These are phyloP conservation scores for Tenthredo mesomela DNA, from an alignment of 2,888 invertebrate species.

Conservation along the genomic window DNA sequence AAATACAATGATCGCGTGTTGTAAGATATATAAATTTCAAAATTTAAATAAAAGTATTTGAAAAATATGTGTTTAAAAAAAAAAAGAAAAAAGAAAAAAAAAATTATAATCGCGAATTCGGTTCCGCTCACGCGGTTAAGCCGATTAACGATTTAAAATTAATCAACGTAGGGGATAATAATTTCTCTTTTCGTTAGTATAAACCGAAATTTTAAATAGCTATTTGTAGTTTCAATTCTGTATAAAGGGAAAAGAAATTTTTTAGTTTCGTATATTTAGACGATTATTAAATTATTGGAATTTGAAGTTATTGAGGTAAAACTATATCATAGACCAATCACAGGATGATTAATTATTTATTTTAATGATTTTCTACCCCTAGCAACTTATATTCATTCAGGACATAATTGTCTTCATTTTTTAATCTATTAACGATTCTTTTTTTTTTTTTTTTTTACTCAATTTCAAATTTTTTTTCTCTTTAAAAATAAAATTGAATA, in stretches of 20 bases:
- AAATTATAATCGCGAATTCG: not conserved
- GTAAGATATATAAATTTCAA: slow-evolving; percentile 52
- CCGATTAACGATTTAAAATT: not conserved
- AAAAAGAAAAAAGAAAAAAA: not conserved
- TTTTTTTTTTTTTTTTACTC: no score
- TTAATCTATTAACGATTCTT: not conserved
- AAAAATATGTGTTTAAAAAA: not conserved
- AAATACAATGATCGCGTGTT: not conserved
- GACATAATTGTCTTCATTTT: not conserved
- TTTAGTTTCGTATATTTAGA: not conserved
- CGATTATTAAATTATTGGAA: not conserved
- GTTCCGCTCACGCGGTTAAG: not conserved
- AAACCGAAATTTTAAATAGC: not conserved
- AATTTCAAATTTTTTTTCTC: not conserved
- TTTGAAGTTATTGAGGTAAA: not conserved
- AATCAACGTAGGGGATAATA: slow-evolving; percentile 5
- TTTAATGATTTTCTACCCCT: not conserved
- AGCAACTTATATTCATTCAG: not conserved
- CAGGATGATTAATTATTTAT: not conserved
- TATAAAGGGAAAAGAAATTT: not conserved
- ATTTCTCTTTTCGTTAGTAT: not conserved
- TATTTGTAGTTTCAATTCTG: not conserved
- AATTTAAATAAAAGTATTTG: slow-evolving; percentile 34
- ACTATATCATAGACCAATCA: not conserved
- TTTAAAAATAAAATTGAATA: not conserved